These are phyloP conservation scores for Campoletis raptor DNA, from an alignment of 2,888 invertebrate genomes.

Conservation along the genomic window DNA sequence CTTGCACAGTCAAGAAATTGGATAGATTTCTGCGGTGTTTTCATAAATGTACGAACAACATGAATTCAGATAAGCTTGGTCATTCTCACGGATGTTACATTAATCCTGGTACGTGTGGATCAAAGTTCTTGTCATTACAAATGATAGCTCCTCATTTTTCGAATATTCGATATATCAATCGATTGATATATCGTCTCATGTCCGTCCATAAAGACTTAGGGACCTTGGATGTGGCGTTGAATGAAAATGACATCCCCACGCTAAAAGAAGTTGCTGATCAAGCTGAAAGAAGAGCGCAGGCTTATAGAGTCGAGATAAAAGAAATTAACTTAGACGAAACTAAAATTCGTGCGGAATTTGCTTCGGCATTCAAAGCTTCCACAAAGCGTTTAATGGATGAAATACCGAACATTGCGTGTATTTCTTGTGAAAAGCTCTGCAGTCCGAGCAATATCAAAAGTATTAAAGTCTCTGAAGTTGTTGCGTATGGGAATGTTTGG, in stretches of 20 bases:
- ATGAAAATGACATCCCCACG: background rate
- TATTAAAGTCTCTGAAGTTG: background rate
- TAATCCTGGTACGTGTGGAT: background rate
- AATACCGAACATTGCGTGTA: background rate
- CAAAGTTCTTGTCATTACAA: too few species aligned
- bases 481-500: background rate
- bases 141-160: background rate
- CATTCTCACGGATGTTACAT: conserved; percentile 16
- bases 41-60: conserved; percentile 25
- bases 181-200: conserved; percentile 44
- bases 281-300: background rate
- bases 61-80: background rate
- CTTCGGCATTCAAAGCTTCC: conserved; percentile 48
- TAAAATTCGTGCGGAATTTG: conserved; percentile 38
- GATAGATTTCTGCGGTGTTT: conserved; percentile 5
- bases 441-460: background rate
- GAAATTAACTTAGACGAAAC: conserved; percentile 60
- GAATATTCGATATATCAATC: conserved; percentile 23
- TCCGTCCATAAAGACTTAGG: background rate
- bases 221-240: background rate
- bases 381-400: background rate
- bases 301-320: conserved; percentile 5
- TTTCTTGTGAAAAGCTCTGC: background rate
- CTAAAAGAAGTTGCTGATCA: background rate
- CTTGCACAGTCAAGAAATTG: conserved; percentile 13